A percentile compares a stretch with the other conserved stretches of the same genome.
phyloP scores from a whole-genome alignment of 64 coral and sea anemone species.

The Porites australiensis region DNA sequence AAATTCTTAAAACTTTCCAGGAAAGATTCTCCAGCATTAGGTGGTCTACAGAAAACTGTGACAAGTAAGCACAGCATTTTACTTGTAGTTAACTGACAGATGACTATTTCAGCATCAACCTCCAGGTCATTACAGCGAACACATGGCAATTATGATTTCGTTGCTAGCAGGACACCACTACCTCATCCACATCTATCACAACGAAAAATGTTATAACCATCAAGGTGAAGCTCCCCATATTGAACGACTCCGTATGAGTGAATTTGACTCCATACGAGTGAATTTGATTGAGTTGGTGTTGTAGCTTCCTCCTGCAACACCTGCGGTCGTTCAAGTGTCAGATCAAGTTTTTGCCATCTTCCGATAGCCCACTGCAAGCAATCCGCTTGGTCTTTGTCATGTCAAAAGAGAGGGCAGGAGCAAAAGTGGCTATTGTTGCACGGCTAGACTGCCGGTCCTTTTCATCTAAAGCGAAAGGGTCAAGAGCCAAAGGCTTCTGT shows the following conservation, averaged over 20 bases:
- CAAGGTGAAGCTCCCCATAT: too few relatives aligned
- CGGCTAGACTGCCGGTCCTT: background rate
- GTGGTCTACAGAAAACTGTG: constrained; percentile 71
- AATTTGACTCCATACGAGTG: too few relatives aligned
- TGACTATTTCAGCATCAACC: constrained; percentile 67
- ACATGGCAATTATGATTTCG: too few relatives aligned
- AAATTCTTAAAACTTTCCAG: constrained; percentile 66
- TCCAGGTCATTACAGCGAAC: constrained; percentile 66
- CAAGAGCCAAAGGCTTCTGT: too few relatives aligned
- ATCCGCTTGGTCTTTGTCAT: constrained; percentile 1
- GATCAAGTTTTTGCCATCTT: background rate
- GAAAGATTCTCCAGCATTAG: constrained; percentile 62
- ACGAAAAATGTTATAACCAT: too few relatives aligned
- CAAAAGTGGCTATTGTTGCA: background rate
- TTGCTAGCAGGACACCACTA: constrained; percentile 63
- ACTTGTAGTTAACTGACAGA: constrained; percentile 66
- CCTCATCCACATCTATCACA: constrained; percentile 24
- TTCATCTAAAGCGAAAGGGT: background rate
- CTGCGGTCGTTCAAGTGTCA: background rate
- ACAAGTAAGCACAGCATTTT: constrained; percentile 52
- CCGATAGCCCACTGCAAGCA: background rate
- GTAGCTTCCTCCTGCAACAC: too few relatives aligned
- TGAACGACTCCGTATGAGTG: too few relatives aligned
- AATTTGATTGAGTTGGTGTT: too few relatives aligned
- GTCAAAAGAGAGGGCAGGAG: background rate